Base-by-base conservation (phyloP, 1,140 invertebrate genomes). In the Coptotermes formosanus region DNA sequence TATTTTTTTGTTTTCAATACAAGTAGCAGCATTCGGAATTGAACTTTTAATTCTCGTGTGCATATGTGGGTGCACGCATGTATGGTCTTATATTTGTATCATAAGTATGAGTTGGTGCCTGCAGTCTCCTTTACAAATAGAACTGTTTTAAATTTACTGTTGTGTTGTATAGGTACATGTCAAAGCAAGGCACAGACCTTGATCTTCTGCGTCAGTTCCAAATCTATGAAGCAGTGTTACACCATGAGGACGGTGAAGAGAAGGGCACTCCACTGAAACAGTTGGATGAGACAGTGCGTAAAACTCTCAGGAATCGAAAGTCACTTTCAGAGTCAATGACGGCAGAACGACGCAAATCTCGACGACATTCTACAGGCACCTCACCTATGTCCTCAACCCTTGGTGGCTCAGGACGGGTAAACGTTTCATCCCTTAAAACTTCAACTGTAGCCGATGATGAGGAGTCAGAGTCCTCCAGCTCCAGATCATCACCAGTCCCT, bases 181-280 rank as follows among this genome's bases (percentile, higher is more conserved):
- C 96, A 2, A 97, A 97, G 90, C 96, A 97, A 87, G 97, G 97
- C 48, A 97, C 97, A 1, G 98, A 99, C 91, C 92, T 98, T 84
- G 98, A 99, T 92, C 93, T 99, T 12, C 92, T 98, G 75, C 94
- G 97, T 89, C 98, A 99, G 91, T 95, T 99, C 90, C 97, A 98
- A 89, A 96, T 98, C 86, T 99, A 99, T 90, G 98, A 99, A 92
- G 96, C 97, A 85, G 97, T 98, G 52, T 91, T 99, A 38, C 95
- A 97, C 89, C 96, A 96, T 90, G 97, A 98, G 91, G 96, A 98
- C 91, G 96, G 95, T 30, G 95, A 97, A 89, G 95, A 94, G 89
- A 93, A 93, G 86, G 94, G 92, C 64, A 94, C 92, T 85, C 94
- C 94, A 48, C 92, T 96, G 69, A 92, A 94, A 89, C 94, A 95